phyloP scores from a whole-genome alignment of 2,113 vertebrate species.

The Agapornis roseicollis region DNA sequence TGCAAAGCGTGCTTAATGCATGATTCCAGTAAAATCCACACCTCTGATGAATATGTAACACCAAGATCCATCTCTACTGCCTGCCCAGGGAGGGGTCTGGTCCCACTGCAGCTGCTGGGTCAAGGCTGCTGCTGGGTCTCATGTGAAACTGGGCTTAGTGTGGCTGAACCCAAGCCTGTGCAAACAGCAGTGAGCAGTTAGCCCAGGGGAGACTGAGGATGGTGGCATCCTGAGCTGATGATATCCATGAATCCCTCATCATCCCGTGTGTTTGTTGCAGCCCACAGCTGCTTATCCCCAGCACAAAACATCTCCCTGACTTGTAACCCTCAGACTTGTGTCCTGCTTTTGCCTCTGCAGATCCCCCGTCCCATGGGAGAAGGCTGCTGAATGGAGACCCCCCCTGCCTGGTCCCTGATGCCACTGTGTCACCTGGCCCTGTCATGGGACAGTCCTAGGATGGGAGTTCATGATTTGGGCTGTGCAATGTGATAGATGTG shows the following conservation, averaged over 20 bases:
- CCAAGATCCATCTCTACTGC: not conserved
- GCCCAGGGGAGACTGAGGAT: fast-evolving
- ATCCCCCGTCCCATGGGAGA: not conserved
- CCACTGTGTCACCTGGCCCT: not conserved
- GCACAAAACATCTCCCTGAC: fast-evolving
- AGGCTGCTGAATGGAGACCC: not conserved
- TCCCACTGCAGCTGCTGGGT: not conserved
- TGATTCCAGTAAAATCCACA: not conserved
- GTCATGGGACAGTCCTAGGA: fast-evolving
- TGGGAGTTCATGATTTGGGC: fast-evolving
- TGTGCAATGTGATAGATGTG: fast-evolving
- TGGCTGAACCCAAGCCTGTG: not conserved
- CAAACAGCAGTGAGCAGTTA: not conserved
- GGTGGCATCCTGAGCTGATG: not conserved
- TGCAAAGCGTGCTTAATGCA: not conserved
- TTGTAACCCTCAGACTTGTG: not conserved
- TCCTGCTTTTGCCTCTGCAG: not conserved
- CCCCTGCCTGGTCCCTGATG: not conserved
- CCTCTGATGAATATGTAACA: constrained; percentile 7
- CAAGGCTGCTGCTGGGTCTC: not conserved
- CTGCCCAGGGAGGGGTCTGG: fast-evolving
- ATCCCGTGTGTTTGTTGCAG: fast-evolving
- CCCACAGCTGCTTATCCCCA: fast-evolving
- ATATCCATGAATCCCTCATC: fast-evolving
- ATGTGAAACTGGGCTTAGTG: fast-evolving